These are phyloP conservation scores for Bovichtus diacanthus DNA, from an alignment of 2,797 vertebrate genomes.

Conservation along the genomic window DNA sequence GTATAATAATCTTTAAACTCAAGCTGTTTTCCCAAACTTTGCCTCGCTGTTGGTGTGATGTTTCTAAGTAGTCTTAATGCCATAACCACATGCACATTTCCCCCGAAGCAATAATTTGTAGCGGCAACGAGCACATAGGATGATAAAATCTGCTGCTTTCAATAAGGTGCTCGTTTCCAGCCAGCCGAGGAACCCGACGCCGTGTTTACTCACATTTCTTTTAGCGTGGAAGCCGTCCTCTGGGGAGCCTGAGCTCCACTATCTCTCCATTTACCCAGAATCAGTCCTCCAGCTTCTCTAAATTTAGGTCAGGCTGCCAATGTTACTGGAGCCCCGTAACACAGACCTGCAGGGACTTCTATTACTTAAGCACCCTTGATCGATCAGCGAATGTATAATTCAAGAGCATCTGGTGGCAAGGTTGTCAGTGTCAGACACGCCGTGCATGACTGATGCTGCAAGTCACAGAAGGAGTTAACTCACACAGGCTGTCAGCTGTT, in stretches of 20 bases:
- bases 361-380: conserved; percentile 85
- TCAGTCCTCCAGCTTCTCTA: conserved; percentile 66
- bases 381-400: conserved; percentile 84
- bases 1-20: neutral
- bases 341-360: conserved; percentile 71
- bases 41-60: too few species aligned
- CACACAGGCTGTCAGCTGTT: conserved; percentile 57
- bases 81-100: neutral
- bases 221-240: conserved; percentile 47
- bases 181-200: conserved; percentile 10
- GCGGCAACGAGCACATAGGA: conserved; percentile 25
- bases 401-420: conserved; percentile 82
- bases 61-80: too few species aligned
- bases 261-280: conserved; percentile 69
- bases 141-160: conserved; percentile 35
- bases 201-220: conserved; percentile 56
- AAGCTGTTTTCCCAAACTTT: neutral
- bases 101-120: conserved; percentile 36
- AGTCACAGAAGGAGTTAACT: conserved; percentile 73
- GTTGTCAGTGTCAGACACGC: conserved; percentile 79
- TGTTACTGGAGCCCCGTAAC: conserved; percentile 72
- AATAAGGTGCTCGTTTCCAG: conserved; percentile 39
- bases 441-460: conserved; percentile 72
- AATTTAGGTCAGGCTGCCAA: conserved; percentile 80
- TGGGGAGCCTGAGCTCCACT: conserved; percentile 58